These are phyloP conservation scores for Galerucella nymphaeae DNA, from an alignment of 2,888 invertebrate species.

Conservation along the genomic window DNA sequence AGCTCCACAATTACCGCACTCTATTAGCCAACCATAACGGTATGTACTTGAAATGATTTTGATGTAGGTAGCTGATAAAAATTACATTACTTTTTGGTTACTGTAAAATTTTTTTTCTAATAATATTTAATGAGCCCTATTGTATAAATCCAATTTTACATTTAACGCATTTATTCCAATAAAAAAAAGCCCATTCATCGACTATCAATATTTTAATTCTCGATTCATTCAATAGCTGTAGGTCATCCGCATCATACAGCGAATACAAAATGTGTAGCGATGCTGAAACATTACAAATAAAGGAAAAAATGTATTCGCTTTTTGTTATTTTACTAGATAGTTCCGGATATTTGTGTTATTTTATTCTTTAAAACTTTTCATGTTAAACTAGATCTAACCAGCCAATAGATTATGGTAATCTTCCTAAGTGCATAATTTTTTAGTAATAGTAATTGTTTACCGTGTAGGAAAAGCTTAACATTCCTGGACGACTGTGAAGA, in stretches of 20 bases:
- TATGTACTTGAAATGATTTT: too few species aligned
- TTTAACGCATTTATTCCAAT: conserved; percentile 1
- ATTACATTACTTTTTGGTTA: too few species aligned
- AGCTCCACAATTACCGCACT: too few species aligned
- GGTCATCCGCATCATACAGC: conserved; percentile 27
- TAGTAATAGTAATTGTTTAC: too few species aligned
- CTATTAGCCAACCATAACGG: too few species aligned
- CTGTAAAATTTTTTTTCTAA: too few species aligned
- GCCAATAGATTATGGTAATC: not conserved
- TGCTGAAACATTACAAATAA: conserved; percentile 30
- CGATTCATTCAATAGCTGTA: conserved; percentile 15
- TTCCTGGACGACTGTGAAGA: too few species aligned
- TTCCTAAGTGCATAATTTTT: too few species aligned
- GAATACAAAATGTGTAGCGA: conserved; percentile 12
- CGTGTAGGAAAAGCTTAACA: too few species aligned
- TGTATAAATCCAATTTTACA: conserved; percentile 1
- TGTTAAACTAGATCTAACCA: not conserved
- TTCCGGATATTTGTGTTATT: conserved; percentile 22
- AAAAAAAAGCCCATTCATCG: not conserved
- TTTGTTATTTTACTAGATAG: conserved; percentile 25
- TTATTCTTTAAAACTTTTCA: not conserved
- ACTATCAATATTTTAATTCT: conserved; percentile 17
- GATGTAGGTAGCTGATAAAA: too few species aligned
- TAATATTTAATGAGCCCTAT: not conserved
- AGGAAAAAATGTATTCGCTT: conserved; percentile 30